phyloP scores from a whole-genome alignment of 2,113 vertebrate species.

The Muscicapa adusta region DNA sequence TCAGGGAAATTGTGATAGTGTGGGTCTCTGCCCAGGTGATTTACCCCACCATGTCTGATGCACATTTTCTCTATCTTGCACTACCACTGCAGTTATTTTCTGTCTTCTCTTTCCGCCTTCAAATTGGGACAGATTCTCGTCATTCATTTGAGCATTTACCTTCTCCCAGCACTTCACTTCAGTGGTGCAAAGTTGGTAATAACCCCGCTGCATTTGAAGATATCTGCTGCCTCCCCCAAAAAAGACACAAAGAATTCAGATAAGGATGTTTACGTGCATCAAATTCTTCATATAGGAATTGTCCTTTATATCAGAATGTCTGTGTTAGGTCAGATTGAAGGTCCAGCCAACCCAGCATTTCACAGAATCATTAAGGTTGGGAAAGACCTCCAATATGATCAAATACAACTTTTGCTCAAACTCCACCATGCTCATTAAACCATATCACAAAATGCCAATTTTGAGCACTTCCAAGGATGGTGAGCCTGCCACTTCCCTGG shows the following conservation, averaged over 20 bases:
- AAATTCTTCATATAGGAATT: background rate
- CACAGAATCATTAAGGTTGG: background rate
- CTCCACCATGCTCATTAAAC: background rate
- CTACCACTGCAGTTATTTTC: background rate
- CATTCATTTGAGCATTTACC: background rate
- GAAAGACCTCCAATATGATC: background rate
- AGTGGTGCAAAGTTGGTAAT: background rate
- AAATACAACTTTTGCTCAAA: background rate
- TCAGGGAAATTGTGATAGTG: background rate
- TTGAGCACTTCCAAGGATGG: background rate
- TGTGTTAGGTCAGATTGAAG: background rate
- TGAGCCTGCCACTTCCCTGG: background rate
- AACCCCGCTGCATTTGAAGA: background rate
- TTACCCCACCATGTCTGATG: background rate
- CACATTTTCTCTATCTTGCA: background rate
- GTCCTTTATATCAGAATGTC: fast-evolving
- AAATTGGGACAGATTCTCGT: background rate
- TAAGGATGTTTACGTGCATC: fast-evolving
- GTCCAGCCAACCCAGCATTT: background rate
- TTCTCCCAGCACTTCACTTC: background rate
- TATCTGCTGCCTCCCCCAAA: background rate
- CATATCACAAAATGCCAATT: background rate
- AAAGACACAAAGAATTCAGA: background rate
- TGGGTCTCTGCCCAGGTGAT: background rate
- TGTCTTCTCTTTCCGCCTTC: background rate